Evolutionary conservation across 1,140 invertebrate genomes (phyloP).

Genomic region (Coenobita brevimanus): DNA sequence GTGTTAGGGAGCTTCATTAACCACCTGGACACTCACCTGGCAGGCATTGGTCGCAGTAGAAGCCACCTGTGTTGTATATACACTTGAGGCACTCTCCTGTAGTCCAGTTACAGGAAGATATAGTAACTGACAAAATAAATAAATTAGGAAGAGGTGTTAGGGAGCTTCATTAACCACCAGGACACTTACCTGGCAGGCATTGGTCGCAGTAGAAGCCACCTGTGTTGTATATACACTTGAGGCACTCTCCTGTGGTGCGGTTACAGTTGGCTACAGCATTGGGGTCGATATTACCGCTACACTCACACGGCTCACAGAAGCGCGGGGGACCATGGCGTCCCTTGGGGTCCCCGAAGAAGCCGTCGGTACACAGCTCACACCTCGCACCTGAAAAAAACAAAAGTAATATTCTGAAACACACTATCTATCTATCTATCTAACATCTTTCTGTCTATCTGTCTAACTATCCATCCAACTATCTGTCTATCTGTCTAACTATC

Average conservation of each 20-base stretch:
- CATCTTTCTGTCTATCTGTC: not conserved
- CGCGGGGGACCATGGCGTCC: constrained; percentile 79
- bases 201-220: constrained; percentile 87
- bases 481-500: not conserved
- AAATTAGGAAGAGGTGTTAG: not conserved
- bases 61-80: constrained; percentile 95
- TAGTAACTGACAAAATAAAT: no score
- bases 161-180: no score
- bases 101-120: constrained; percentile 75
- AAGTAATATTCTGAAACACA: not conserved
- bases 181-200: constrained; percentile 85
- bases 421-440: not conserved
- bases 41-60: constrained; percentile 85
- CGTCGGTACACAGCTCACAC: constrained; percentile 95
- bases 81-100: constrained; percentile 97
- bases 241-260: constrained; percentile 92
- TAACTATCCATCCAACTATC: no score
- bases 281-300: constrained; percentile 95
- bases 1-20: not conserved
- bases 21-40: constrained; percentile 12
- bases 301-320: constrained; percentile 90
- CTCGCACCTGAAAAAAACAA: constrained; percentile 79
- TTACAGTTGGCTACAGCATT: constrained; percentile 96
- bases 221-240: constrained; percentile 98
- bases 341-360: constrained; percentile 91